Conservation (phyloP, 1,140 invertebrate genomes). For the Brachionus rubens region DNA sequence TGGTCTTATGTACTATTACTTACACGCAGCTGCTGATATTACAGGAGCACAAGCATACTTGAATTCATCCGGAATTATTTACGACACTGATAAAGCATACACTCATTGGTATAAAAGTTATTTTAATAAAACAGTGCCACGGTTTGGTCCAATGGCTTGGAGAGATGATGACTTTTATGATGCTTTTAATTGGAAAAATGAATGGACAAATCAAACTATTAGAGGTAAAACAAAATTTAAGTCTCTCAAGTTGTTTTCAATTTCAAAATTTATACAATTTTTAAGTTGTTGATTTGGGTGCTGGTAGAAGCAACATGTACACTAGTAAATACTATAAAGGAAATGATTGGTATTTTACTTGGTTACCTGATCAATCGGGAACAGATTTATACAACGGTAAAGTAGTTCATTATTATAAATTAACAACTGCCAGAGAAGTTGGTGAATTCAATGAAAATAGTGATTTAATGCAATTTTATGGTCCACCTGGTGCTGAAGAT, state of each 20-base stretch:
- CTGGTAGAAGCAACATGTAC: conserved; percentile 74
- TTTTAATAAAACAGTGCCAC: conserved; percentile 91
- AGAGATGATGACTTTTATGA: conserved; percentile 58
- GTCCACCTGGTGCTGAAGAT: conserved; percentile 63
- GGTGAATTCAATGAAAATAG: conserved; percentile 34
- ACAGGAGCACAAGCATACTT: conserved; percentile 79
- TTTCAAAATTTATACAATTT: not conserved
- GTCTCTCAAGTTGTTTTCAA: too few relatives aligned
- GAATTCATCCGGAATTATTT: conserved; percentile 89
- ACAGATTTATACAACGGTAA: conserved; percentile 46
- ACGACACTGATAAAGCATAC: conserved; percentile 87
- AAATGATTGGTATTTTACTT: conserved; percentile 80
- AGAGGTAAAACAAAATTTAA: conserved; percentile 48
- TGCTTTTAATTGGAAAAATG: conserved; percentile 59
- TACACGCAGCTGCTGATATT: conserved; percentile 89
- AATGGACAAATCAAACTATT: conserved; percentile 58
- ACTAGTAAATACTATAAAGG: conserved; percentile 82
- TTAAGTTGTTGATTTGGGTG: conserved; percentile 57
- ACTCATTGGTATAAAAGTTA: conserved; percentile 88
- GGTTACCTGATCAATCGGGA: conserved; percentile 74
- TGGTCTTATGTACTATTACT: conserved; percentile 95
- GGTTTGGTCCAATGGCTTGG: conserved; percentile 87
- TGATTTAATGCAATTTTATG: conserved; percentile 53
- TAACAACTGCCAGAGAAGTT: not conserved
- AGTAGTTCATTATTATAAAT: conserved; percentile 29